These are phyloP conservation scores for Drosophila littoralis DNA, from an alignment of 1,140 invertebrate genomes.

Conservation along the genomic window DNA sequence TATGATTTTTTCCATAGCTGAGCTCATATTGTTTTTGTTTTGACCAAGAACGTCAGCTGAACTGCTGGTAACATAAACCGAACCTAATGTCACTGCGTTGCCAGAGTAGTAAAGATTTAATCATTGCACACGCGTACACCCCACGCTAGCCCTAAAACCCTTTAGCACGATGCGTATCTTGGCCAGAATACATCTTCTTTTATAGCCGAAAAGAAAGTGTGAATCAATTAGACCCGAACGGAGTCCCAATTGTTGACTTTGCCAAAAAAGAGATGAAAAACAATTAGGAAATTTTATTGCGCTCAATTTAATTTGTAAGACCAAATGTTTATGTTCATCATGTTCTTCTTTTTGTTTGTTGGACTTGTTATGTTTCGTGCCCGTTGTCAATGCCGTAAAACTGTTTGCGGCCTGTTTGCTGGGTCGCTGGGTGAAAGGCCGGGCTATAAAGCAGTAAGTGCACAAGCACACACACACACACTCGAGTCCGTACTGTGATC, in stretches of 20 bases:
- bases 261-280: slow-evolving; percentile 58
- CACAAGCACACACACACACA: slow-evolving; percentile 41
- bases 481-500: not conserved
- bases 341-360: slow-evolving; percentile 6
- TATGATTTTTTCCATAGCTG: slow-evolving; percentile 7
- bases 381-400: slow-evolving; percentile 74
- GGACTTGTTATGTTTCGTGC: slow-evolving; percentile 27
- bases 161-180: slow-evolving; percentile 21
- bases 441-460: slow-evolving; percentile 63
- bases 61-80: slow-evolving; percentile 31
- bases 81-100: slow-evolving; percentile 58
- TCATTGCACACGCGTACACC: slow-evolving; percentile 33
- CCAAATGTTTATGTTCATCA: slow-evolving; percentile 16
- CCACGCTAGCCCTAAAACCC: slow-evolving; percentile 43
- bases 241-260: slow-evolving; percentile 73
- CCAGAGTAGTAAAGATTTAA: slow-evolving; percentile 72
- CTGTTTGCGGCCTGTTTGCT: slow-evolving; percentile 53
- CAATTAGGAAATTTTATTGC: slow-evolving; percentile 75
- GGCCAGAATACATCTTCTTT: slow-evolving; percentile 69
- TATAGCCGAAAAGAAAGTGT: slow-evolving; percentile 81
- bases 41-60: not conserved
- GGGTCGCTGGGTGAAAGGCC: slow-evolving; percentile 69
- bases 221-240: slow-evolving; percentile 74
- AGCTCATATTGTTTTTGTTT: slow-evolving; percentile 54
- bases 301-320: slow-evolving; percentile 64